Evolutionary conservation across 2,888 invertebrate genomes (phyloP).

Genomic region (Tinea semifulvella): DNA sequence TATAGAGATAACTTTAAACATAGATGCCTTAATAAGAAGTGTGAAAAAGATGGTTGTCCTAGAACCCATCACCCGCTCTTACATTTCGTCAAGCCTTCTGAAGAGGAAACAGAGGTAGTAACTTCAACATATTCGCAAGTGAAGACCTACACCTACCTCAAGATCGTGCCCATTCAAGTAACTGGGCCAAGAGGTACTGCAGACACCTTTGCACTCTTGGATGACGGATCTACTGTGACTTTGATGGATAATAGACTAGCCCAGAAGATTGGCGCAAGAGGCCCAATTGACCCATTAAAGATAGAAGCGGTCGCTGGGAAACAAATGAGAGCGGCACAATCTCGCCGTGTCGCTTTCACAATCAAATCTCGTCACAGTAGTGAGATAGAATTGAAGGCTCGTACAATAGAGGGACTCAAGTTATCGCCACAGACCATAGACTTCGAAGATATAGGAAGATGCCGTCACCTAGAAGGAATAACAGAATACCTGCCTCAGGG

Average conservation of each 20-base stretch:
- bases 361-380: too few relatives aligned
- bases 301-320: constrained; percentile 12
- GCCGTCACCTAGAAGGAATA: too few relatives aligned
- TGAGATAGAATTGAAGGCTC: not conserved
- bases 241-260: too few relatives aligned
- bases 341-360: too few relatives aligned
- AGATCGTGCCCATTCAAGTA: constrained; percentile 16
- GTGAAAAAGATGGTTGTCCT: not conserved
- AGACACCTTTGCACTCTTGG: constrained; percentile 17
- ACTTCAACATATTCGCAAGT: not conserved
- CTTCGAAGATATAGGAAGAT: too few relatives aligned
- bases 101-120: not conserved
- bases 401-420: constrained; percentile 10
- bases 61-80: not conserved
- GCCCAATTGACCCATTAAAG: constrained; percentile 7
- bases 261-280: too few relatives aligned
- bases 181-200: constrained; percentile 14
- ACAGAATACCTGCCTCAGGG: too few relatives aligned
- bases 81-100: not conserved
- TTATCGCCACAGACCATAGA: constrained; percentile 8
- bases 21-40: not conserved
- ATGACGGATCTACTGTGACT: constrained; percentile 19
- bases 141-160: constrained; percentile 11
- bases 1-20: not conserved
- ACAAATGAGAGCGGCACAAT: too few relatives aligned